Base-by-base conservation (phyloP, 2,797 vertebrate species). In the Dipus sagitta region DNA sequence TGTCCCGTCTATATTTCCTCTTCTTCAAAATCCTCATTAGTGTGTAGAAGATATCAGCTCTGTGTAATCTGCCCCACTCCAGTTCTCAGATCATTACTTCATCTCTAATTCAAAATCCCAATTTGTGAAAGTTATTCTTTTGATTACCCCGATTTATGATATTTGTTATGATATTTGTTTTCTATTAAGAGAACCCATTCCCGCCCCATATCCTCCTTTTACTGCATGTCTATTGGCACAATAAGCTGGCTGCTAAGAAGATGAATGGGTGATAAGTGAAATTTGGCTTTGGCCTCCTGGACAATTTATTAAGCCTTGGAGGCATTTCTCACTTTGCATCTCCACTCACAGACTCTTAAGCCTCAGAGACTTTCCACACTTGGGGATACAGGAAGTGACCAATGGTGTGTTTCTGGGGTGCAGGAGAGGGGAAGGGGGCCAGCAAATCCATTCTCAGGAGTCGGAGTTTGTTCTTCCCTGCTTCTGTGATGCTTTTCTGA, bases 21-120 rank as follows among this genome's bases (percentile, higher is more conserved):
- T 20, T 47, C 24, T 89, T 72, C 26, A 38, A 87, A 64, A 34
- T 17, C 80, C 83, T 32, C 38, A 2, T 89, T 67, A 79, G n/a
- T 79, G 52, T 95, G 28, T 20, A 8, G 20, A 93, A n/a, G 58
- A 76, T 88, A 74, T 71, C 54, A 81, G 26, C 28, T 38, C 23
- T 82, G 11, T 76, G 62, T 62, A 86, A 83, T 85, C 34, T 30
- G 47, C 21, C 21, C 62, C n/a, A 70, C 32, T 86, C 54, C 30
- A 62, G 79, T 94, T 91, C 78, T 93, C 38, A 84, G 64, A 64
- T 86, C 77, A 38, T 74, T 76, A 32, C 20, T 86, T 87, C 12
- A 47, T 82, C 34, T 94, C 77, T 80, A 34, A 85, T 81, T 77
- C 85, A 64, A 88, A 94, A 91, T 75, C 28, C 20, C 2, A 32